These are phyloP conservation scores for Brienomyrus longianalis DNA, from an alignment of 2,113 vertebrate species.

Conservation along the genomic window DNA sequence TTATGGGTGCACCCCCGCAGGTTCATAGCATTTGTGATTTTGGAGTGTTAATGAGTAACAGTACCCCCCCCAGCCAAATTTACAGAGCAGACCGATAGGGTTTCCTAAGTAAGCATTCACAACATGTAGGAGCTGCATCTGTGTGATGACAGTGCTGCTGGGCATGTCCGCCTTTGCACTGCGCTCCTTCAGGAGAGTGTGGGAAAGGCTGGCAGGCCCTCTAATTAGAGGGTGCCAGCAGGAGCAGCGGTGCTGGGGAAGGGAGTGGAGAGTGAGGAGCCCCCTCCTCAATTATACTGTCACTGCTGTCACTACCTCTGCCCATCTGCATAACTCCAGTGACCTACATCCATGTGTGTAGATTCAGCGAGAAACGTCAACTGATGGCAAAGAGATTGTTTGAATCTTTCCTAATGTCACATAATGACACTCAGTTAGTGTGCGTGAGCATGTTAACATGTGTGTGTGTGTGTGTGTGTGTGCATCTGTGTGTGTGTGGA, in stretches of 20 bases:
- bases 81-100: neutral
- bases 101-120: conserved; percentile 25
- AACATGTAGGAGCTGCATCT: conserved; percentile 21
- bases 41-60: conserved; percentile 1
- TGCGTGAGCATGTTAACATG: neutral
- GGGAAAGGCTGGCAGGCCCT: conserved; percentile 27
- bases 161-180: conserved; percentile 20
- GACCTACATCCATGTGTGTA: conserved; percentile 53
- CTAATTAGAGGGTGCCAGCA: conserved; percentile 36
- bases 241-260: conserved; percentile 20
- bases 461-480: neutral
- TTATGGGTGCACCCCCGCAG: neutral
- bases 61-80: neutral
- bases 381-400: neutral
- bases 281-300: conserved; percentile 6
- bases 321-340: conserved; percentile 38
- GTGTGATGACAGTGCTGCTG: conserved; percentile 22
- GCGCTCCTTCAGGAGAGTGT: conserved; percentile 6
- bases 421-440: neutral
- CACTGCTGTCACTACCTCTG: conserved; percentile 1
- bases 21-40: neutral
- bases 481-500: neutral
- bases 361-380: neutral
- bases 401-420: neutral
- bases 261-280: neutral